Evolutionary conservation across 92 coral and sea anemone genomes (phyloP), one percentile per base, ranked within the genome.

Genomic region (Phenganax subtilis): DNA sequence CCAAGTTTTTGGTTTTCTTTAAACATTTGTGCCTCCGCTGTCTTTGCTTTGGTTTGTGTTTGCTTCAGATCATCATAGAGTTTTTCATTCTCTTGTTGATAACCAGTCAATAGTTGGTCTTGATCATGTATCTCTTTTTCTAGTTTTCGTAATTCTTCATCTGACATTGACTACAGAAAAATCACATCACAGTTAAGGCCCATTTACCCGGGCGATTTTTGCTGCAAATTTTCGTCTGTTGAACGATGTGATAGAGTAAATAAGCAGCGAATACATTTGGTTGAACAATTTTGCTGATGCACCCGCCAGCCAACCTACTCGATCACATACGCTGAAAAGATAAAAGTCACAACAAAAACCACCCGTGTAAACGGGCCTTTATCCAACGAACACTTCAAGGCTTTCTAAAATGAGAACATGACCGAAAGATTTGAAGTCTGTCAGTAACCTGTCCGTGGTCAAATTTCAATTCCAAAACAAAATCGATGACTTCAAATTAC

Each of bases 1-100:
- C 98, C 97, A 11, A 94, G 92, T 79, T 89, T 94, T 76, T 94
- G 98, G 88, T 94, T 94, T 80, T 94, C 98, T 57, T 89, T 88
- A 53, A 94, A 94, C 98, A 94, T 90, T 61, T 93, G 84, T 25
- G 90, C 91, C 71, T 94, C 96, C 17, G 85, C 88, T 0, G 94
- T 83, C 83, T 94, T 94, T 66, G 87, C 86, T 79, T 89, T 90
- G 60, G 91, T 93, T 80, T 94, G 97, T 51, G 89, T 83, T 80
- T 94, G 97, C 75, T 94, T 94, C 55, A 94, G 87, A 76, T 91
- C 97, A 83, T 89, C 86, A 80, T 92, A 94, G 27, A 94, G 88
- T 20, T 97, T 86, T 72, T 94, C 98, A 68, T 92, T 94, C 66
- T 94, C 98, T 88, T 90, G 94, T 57, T 94, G 98, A 75, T 91